Conservation (phyloP, 2,797 vertebrate species). For the Pterois miles region DNA sequence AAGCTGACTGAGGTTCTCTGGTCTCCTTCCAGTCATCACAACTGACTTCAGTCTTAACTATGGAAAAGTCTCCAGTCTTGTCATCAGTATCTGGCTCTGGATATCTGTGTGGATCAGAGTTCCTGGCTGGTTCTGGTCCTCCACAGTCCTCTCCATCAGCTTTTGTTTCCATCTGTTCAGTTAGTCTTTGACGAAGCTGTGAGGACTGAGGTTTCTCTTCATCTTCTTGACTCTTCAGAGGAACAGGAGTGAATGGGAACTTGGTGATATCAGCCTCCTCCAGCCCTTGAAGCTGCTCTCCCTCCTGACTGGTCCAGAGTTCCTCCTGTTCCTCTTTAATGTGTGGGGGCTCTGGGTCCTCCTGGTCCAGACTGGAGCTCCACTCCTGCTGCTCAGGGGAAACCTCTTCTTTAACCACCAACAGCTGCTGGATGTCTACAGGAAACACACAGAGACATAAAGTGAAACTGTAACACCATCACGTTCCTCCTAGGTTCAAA, state of each 20-base stretch:
- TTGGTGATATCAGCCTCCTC: neutral
- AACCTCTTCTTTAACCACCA: neutral
- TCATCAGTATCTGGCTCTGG: neutral
- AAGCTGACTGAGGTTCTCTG: neutral
- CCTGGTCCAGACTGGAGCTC: neutral
- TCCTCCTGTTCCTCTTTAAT: too few relatives aligned
- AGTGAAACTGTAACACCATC: neutral
- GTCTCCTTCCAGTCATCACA: slow-evolving; percentile 4
- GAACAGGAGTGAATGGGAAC: neutral
- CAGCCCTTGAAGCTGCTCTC: too few relatives aligned
- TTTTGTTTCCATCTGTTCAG: neutral
- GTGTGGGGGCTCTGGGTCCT: too few relatives aligned
- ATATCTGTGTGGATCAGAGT: neutral
- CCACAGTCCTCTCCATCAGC: neutral
- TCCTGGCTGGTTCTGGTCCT: neutral
- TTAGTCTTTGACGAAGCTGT: neutral
- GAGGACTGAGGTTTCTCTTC: slow-evolving; percentile 1
- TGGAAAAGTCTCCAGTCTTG: neutral
- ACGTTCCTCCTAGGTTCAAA: too few relatives aligned
- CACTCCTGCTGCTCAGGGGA: neutral
- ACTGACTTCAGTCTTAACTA: slow-evolving; percentile 10
- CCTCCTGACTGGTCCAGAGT: too few relatives aligned
- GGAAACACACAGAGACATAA: neutral
- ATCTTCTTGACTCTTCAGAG: neutral
- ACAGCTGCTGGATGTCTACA: neutral